Base-by-base conservation (phyloP, 1,140 invertebrate species). In the Zaprionus vittiger region DNA sequence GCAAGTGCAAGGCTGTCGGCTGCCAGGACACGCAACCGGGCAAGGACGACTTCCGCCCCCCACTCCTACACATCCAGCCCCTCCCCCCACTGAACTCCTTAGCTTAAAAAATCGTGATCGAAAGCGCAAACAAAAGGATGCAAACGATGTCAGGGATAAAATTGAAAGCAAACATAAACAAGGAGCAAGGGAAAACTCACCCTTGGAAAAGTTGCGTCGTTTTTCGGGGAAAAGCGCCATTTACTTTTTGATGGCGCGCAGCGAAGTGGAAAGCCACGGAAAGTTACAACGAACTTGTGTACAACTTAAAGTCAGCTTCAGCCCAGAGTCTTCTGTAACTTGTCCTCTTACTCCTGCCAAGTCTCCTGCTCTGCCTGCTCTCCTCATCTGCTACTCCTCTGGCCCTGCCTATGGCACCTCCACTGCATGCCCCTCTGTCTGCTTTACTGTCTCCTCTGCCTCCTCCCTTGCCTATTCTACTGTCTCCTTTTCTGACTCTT, bases 1-100 rank as follows among this genome's bases (percentile, higher is more conserved):
- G 73, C 81, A 90, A 89, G 85, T 90, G 79, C 79, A 79, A 72
- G 78, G 68, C 77, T 75, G 77, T 63, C 69, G 65, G 44, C 64
- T 28, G 64, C 34, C 65, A 55, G 69, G 64, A 72, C 62, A 72
- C 57, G 71, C 59, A 68, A 49, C 17, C 68, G 11, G 61, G 70
- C 68, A 80, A 73, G 75, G 73, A 77, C 73, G 61, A 22, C n/a
- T 56, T 31, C 26, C 54, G 37, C 15, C 62, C 20, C 62, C n/a
- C 3, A 28, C 41, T 14, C 17, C 47, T 17, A 12, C 22, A 65
- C 47, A 38, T 24, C 11, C 55, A 6, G 7, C 34, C 9, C 9
- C 17, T 11, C 1, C 15, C 28, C 20, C 28, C 57, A n/a, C 65
- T n/a, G 5, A 49, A 12, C 26, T n/a, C 2, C 49, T 68, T 14